Base-by-base conservation (phyloP, 2,113 vertebrate genomes). In the Pygoscelis antarcticus region DNA sequence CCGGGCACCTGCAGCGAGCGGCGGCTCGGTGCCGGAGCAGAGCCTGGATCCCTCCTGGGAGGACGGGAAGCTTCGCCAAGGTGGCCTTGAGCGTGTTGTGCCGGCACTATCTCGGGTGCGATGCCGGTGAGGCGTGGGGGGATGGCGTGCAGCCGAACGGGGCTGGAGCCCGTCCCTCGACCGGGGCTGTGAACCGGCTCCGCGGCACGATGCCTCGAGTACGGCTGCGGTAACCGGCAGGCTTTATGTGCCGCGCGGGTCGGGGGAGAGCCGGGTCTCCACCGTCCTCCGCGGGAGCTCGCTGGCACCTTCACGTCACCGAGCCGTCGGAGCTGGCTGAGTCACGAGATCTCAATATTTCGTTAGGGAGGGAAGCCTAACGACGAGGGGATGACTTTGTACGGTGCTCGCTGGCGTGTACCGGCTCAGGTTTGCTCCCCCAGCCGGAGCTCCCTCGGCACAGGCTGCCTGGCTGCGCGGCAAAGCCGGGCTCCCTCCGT, bases 251-350 rank as follows among this genome's bases (percentile, higher is more conserved):
- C 34, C 4, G 6, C 13, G 34, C 1, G 5, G 44, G 58, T 12
- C 5, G 1, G 25, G 51, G 52, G 16, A 21, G n/a, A 83, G 40
- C 17, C 2, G 6, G 27, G 27, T 23, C 69, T 40, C 13, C 49
- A 1, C 27, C 4, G 4, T 52, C 20, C 42, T 13, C 49, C 4
- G 2, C 2, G 7, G 34, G 42, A 34, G n/a, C n/a, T 60, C 13
- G 2, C 54, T 4, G 2, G 2, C 22, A 16, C 32, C 54, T n/a
- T 27, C 17, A 2, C 1, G 2, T 32, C 27, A 2, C 42, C 8
- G 5, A 22, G 61, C 38, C 7, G 0, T 3, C 6, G 0, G 47
- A 21, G n/a, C 55, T 17, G 40, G 32, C 32, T 3, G 40, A 55
- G 40, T 13, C 10, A 2, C 2, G 2, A 16, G 19, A 10, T 7